Evolutionary conservation across 2,888 invertebrate species (phyloP).

Genomic region (Odontothrips loti): DNA sequence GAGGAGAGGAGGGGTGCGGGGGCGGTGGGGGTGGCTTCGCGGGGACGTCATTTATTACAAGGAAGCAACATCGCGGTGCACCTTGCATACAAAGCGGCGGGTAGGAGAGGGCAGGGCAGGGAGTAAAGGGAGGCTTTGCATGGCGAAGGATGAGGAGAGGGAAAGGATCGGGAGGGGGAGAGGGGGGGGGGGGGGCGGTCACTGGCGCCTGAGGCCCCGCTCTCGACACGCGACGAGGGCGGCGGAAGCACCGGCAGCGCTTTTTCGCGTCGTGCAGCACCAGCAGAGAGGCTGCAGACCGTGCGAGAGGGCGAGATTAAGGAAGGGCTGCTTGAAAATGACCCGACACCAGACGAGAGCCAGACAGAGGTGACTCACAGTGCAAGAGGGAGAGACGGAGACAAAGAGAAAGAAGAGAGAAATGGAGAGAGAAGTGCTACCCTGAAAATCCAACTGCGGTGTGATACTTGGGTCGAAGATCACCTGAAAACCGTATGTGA

Average conservation of each 20-base stretch:
- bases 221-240: no score
- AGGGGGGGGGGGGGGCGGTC: background rate
- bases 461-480: background rate
- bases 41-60: constrained; percentile 5
- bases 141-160: background rate
- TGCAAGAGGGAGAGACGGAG: background rate
- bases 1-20: background rate
- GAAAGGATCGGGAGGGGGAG: background rate
- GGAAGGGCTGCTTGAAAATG: no score
- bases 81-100: constrained; percentile 13
- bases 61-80: background rate
- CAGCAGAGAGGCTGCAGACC: background rate
- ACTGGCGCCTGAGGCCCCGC: background rate
- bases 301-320: background rate
- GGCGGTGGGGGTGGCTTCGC: no score
- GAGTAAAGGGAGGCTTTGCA: background rate
- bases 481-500: no score
- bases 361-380: background rate
- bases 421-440: background rate
- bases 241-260: no score
- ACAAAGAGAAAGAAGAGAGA: background rate
- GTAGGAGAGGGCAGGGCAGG: background rate
- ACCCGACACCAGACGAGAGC: no score
- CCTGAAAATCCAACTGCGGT: no score
- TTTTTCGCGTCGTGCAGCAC: no score